Base-by-base conservation (phyloP, 2,113 vertebrate species). In the Anseranas semipalmata region DNA sequence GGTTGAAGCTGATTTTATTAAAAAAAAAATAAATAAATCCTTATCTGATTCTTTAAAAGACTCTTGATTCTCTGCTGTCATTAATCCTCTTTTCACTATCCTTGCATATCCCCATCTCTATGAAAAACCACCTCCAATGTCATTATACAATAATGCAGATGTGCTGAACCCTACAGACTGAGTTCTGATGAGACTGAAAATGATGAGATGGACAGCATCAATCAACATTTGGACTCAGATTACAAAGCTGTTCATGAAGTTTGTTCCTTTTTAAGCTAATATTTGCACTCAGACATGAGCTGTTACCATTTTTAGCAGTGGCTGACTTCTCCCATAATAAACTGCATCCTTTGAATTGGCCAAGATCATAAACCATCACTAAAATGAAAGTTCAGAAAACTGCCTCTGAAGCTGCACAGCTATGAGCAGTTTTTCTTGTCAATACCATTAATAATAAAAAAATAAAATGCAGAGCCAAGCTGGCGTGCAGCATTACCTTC, bases 321-420 rank as follows among this genome's bases (percentile, higher is more conserved):
- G 17, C 18, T 56, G 16, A 19, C 32, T 85, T 95, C 62, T 89
- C 39, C 67, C 14, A 19, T 33, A 75, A 53, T 35, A 75, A 56
- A 46, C 76, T 50, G 41, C 11, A 14, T 75, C 33, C 93, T 92
- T 75, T 90, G 22, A 87, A 39, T 25, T 84, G 91, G 41, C 39
- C 43, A 71, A 85, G 37, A 74, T 46, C 41, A 68, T 71, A 66
- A 91, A 71, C 22, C 19, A 30, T 79, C 77, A 55, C 33, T 80
- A 30, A 89, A 93, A 76, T n/a, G 77, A 83, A 85, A 86, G 9
- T 90, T 87, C 56, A 80, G 81, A 93, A 80, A 95, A 73, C 48
- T 85, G 24, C 20, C 19, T 89, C 32, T 86, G 22, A 91, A 77
- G 45, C 59, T 66, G 11, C 32, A 15, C 72, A 89, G 58, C 52